Conservation (phyloP, 1,140 invertebrate species). For the Gonioctena quinquepunctata region DNA sequence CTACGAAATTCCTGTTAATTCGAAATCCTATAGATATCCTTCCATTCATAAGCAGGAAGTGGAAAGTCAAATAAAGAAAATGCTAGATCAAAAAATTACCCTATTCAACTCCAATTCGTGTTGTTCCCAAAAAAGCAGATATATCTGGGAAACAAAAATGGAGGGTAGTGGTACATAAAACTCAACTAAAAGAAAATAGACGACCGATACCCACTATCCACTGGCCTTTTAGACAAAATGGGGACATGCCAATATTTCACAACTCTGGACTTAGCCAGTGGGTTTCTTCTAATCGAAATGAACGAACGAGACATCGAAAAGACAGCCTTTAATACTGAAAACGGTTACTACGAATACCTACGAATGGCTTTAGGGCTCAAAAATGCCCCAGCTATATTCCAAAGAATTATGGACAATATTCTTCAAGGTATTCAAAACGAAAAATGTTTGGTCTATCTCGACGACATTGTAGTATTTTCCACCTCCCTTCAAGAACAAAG, state of each 20-base stretch:
- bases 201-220: constrained; percentile 58
- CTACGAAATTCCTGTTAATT: constrained; percentile 40
- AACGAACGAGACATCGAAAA: constrained; percentile 51
- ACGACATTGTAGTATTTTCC: no score
- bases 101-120: constrained; percentile 41
- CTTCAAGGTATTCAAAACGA: no score
- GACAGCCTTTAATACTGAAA: constrained; percentile 53
- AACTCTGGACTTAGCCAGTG: constrained; percentile 54
- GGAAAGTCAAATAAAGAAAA: constrained; percentile 43
- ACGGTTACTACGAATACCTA: constrained; percentile 49
- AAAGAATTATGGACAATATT: no score
- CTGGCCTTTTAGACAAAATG: constrained; percentile 53
- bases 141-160: constrained; percentile 42
- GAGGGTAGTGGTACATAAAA: constrained; percentile 49
- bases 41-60: constrained; percentile 47
- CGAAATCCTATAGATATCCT: constrained; percentile 49
- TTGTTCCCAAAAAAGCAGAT: constrained; percentile 41
- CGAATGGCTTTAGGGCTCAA: constrained; percentile 51
- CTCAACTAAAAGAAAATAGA: constrained; percentile 48
- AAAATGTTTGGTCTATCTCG: no score
- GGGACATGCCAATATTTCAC: constrained; percentile 50
- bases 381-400: constrained; percentile 44
- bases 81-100: constrained; percentile 44
- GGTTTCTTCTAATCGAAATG: constrained; percentile 59
- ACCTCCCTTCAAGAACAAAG: no score